Evolutionary conservation across 2,888 invertebrate species (phyloP), one percentile per base, ranked within the genome.

Genomic region (Eucera pruinosa): DNA sequence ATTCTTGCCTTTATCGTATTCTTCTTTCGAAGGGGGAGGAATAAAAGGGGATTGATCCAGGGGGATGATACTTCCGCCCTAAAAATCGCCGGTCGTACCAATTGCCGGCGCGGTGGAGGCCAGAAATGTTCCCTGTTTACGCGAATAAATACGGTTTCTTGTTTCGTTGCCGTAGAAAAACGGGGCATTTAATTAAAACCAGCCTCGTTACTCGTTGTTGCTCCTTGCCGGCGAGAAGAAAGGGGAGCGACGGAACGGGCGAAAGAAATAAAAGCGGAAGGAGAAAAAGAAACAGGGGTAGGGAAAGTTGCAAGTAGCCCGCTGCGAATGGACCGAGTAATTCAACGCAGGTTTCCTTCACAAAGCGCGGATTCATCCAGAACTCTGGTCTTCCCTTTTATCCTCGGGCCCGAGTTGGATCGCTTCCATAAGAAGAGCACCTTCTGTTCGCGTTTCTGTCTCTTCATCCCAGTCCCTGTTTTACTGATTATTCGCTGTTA

Each of bases 121-220:
- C n/a, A 33, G 23, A 33, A 18, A 39, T 7, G 45, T 36, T 39
- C 47, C 23, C 41, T 25, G 55, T 41, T 48, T 30, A 23, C 23
- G 18, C 33, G 23, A 47, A 61, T 47, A 47, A 61, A 33, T 33
- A 41, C 33, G 30, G 33, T 36, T 47, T 33, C 23, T 23, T n/a
- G 41, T 30, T 13, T 0, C n/a, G 23, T 13, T 11, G 0, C 25
- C 1, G 30, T 0, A 9, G 27, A 41, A 62, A 50, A 57, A 41
- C 47, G 39, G 36, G 15, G 18, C n/a, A 64, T 64, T 64, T 72
- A 74, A 74, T 74, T 72, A 72, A 64, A 72, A 41, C 23, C 57
- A 52, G 73, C 43, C 50, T 72, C 64, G 57, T 72, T 74, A 33
- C 57, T 64, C 64, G 73, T 61, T 73, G 54, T 72, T 64, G 43